Percentiles rank a stretch among this genome's conserved stretches.
phyloP scores from a whole-genome alignment of 2,113 vertebrate species.

The Eclectus roratus region DNA sequence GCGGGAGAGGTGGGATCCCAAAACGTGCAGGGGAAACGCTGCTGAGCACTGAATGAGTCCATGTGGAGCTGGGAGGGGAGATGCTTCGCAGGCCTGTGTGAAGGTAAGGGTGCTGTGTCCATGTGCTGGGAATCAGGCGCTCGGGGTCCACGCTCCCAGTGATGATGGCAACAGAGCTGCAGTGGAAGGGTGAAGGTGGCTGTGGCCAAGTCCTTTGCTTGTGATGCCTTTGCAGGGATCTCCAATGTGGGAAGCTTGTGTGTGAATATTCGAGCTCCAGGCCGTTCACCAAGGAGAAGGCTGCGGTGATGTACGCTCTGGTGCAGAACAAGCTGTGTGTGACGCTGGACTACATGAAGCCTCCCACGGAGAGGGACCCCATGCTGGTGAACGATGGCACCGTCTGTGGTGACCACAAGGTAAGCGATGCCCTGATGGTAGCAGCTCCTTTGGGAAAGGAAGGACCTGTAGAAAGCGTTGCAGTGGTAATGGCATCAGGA shows the following conservation, averaged over 20 bases:
- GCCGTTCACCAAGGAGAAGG: background rate
- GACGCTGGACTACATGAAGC: slow-evolving; percentile 5
- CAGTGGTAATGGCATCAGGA: background rate
- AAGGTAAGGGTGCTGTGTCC: accelerated
- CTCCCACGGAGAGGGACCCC: background rate
- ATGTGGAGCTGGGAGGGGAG: background rate
- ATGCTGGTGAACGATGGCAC: slow-evolving; percentile 13
- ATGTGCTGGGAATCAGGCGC: background rate
- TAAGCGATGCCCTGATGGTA: background rate
- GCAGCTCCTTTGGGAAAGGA: background rate
- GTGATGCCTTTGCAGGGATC: background rate
- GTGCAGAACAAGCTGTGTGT: background rate
- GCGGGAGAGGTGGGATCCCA: background rate
- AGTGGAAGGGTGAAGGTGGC: background rate
- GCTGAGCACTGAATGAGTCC: background rate
- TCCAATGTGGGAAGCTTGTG: slow-evolving; percentile 13
- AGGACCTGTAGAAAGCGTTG: background rate
- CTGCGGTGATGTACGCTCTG: background rate
- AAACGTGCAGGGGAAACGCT: background rate
- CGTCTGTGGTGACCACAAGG: background rate
- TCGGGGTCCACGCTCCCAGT: background rate
- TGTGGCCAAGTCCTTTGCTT: background rate
- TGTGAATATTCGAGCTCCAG: background rate
- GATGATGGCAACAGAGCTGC: background rate
- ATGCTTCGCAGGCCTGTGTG: background rate